Evolutionary conservation across 2,113 vertebrate genomes (phyloP).

Genomic region (Channa maculata): DNA sequence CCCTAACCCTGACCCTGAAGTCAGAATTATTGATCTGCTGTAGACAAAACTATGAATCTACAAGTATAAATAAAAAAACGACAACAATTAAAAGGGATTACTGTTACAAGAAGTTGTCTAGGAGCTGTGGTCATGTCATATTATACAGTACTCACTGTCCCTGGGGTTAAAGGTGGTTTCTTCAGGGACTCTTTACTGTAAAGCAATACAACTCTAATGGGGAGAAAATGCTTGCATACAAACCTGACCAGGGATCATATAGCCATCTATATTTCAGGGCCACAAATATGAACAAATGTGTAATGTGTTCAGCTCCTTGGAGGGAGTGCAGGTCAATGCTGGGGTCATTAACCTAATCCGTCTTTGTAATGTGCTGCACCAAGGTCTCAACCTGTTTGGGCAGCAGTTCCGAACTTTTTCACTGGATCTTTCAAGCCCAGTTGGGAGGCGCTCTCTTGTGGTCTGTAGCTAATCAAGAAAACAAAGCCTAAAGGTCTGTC

Average conservation of each 20-base stretch:
- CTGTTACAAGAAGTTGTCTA: neutral
- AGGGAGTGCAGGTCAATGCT: conserved; percentile 35
- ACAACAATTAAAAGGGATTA: neutral
- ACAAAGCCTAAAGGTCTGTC: too few relatives aligned
- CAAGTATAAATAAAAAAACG: neutral
- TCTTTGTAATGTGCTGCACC: conserved; percentile 38
- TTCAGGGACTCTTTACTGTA: conserved; percentile 54
- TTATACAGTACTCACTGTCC: conserved; percentile 10
- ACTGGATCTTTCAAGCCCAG: neutral
- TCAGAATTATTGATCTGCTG: neutral
- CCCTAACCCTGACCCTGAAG: neutral
- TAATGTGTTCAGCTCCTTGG: conserved; percentile 34
- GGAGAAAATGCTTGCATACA: conserved; percentile 19
- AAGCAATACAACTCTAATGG: conserved; percentile 54
- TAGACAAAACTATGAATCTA: neutral
- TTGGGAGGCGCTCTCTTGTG: conserved; percentile 15
- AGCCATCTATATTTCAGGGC: conserved; percentile 48
- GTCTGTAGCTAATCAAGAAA: neutral
- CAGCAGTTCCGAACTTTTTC: neutral
- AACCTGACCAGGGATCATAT: conserved; percentile 24
- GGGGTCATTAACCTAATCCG: conserved; percentile 59
- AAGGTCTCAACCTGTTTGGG: conserved; percentile 33
- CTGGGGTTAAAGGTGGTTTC: conserved; percentile 27
- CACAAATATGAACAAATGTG: conserved; percentile 50
- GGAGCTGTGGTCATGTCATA: conserved; percentile 4